Base-by-base conservation (phyloP, 2,113 vertebrate genomes). In the Pangasianodon gigas region DNA sequence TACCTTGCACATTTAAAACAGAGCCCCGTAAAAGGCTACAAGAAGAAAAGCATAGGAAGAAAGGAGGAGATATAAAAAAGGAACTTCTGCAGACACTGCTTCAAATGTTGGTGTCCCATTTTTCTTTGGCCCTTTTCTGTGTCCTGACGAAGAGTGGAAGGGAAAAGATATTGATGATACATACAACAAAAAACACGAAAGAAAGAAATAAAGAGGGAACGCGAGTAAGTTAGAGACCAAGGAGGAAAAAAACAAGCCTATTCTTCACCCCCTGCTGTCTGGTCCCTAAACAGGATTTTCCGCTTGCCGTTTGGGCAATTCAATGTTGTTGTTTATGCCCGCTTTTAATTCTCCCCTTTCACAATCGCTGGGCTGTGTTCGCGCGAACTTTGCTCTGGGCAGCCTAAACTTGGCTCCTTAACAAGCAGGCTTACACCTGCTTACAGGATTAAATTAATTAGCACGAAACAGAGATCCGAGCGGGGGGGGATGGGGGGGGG, bases 391-490 rank as follows among this genome's bases (percentile, higher is more conserved):
- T 90, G 90, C 92, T 93, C 91, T 93, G 94, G 93, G 91, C 94
- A 89, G 95, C 94, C 93, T 90, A 93, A 95, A 95, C 94, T 95
- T 93, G 93, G 92, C 93, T 95, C 93, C 92, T 93, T 95, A 96
- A 96, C 93, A 95, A 95, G 93, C 91, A 94, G 95, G 95, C 96
- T 97, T 96, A 96, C 96, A 96, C 96, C 96, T 96, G 96, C 95
- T 96, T 96, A 96, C 95, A 96, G 95, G 96, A 97, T 97, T 97
- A 97, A 96, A 96, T 96, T 95, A 96, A 96, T 96, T 96, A 96
- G 95, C 93, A 95, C 94, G 96, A 96, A 96, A 94, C 93, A 92
- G 95, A 95, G 93, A 94, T 93, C 77, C 90, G 90, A 88, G n/a
- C n/a, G 87, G 81, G 91, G 93, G 94, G 91, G 91, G 82, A 91